Conservation (phyloP, 2,888 invertebrate species). For the Ophion ellenae region DNA sequence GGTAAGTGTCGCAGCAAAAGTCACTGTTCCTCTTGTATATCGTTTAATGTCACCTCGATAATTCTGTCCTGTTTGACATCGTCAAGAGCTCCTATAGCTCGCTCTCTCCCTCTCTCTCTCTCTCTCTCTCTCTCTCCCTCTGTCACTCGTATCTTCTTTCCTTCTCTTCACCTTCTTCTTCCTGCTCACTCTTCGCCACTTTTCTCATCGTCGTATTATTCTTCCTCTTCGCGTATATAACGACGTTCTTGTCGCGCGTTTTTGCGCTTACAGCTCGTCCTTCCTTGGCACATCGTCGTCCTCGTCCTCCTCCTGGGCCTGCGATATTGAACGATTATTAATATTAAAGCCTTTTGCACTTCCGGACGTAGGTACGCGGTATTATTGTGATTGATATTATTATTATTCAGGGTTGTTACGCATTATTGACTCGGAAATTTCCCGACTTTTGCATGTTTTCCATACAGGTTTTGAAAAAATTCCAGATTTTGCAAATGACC, state of each 20-base stretch:
- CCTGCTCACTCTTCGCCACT: background rate
- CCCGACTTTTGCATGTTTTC: too few species aligned
- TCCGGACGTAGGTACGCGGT: too few species aligned
- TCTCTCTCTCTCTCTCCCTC: background rate
- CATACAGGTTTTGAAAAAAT: too few species aligned
- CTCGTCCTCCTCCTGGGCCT: conserved; percentile 88
- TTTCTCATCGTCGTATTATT: conserved; percentile 9
- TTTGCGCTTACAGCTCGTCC: conserved; percentile 89
- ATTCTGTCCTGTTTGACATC: background rate
- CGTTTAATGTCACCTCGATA: background rate
- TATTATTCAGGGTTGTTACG: too few species aligned
- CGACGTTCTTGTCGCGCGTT: background rate
- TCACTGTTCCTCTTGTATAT: background rate
- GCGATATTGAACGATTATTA: conserved; percentile 24
- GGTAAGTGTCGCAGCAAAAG: background rate
- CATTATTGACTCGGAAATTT: too few species aligned
- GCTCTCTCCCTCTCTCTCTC: background rate
- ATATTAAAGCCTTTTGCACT: background rate
- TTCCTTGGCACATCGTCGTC: conserved; percentile 90
- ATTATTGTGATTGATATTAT: too few species aligned
- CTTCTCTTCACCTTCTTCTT: background rate
- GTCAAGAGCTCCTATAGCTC: background rate
- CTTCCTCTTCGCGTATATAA: conserved; percentile 60
- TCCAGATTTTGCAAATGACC: too few species aligned
- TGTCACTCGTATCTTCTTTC: background rate